A percentile compares a stretch with the other conserved stretches of the same genome.
These are phyloP conservation scores for Hydrochoerus hydrochaeris DNA, from an alignment of 2,113 vertebrate genomes.

Conservation along the genomic window DNA sequence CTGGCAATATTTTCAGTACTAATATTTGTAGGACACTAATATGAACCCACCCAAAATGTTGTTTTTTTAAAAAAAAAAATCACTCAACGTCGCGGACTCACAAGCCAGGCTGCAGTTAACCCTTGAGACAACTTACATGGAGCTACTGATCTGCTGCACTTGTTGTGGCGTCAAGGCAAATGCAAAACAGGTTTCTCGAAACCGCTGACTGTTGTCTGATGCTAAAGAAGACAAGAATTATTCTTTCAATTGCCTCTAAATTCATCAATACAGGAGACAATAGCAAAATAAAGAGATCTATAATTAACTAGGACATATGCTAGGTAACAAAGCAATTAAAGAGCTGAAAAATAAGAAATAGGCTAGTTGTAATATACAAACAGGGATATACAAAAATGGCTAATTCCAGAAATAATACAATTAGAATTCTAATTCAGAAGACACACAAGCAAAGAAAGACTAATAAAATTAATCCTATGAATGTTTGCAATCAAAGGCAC, in stretches of 20 bases:
- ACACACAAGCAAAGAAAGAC: not conserved
- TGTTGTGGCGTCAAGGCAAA: constrained; percentile 99
- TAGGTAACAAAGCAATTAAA: constrained; percentile 58
- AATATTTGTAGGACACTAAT: not conserved
- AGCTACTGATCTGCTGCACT: constrained; percentile 99
- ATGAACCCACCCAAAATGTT: not conserved
- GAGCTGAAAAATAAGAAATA: constrained; percentile 58
- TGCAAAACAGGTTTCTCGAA: constrained; percentile 99
- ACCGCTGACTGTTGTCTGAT: constrained; percentile 98
- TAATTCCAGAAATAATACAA: constrained; percentile 34
- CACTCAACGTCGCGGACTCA: not conserved
- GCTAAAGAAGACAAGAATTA: constrained; percentile 88
- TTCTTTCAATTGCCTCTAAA: constrained; percentile 69
- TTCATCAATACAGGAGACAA: constrained; percentile 54
- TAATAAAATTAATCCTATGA: constrained; percentile 13
- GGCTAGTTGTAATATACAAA: not conserved
- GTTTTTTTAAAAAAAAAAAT: not conserved
- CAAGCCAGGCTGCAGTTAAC: not conserved
- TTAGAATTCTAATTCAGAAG: constrained; percentile 52
- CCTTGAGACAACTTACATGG: constrained; percentile 91
- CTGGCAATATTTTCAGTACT: not conserved
- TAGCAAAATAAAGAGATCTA: constrained; percentile 32
- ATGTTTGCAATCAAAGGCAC: not conserved
- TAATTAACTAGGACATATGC: constrained; percentile 22
- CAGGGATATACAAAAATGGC: constrained; percentile 26